phyloP scores from a whole-genome alignment of 2,888 invertebrate genomes.

The Macaria liturata region DNA sequence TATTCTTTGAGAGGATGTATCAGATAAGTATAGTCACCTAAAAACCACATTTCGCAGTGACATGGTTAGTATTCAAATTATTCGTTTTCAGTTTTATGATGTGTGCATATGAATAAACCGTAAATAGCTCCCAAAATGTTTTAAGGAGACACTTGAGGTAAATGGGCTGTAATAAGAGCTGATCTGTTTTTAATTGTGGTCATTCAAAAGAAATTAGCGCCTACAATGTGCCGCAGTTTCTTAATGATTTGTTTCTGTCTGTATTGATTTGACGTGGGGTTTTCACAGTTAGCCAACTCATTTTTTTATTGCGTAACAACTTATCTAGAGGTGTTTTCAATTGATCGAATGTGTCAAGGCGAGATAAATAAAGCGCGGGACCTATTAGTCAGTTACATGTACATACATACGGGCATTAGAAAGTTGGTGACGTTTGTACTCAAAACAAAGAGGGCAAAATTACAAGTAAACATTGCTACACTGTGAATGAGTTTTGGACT shows the following conservation, averaged over 20 bases:
- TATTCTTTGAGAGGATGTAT: neutral
- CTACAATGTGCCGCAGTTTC: too few relatives aligned
- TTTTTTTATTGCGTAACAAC: neutral
- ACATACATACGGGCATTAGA: constrained; percentile 15
- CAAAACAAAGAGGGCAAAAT: constrained; percentile 5
- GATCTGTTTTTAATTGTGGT: constrained; percentile 9
- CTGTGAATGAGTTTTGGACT: constrained; percentile 3
- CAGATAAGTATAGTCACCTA: too few relatives aligned
- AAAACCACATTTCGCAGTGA: too few relatives aligned
- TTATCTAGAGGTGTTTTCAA: neutral
- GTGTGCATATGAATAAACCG: too few relatives aligned
- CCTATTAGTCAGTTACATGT: constrained; percentile 1
- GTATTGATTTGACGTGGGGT: neutral
- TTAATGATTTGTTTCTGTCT: too few relatives aligned
- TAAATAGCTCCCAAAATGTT: too few relatives aligned
- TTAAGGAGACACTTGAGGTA: neutral
- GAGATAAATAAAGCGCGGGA: constrained; percentile 9
- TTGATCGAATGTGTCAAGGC: constrained; percentile 14
- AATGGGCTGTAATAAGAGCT: neutral
- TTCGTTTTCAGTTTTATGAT: too few relatives aligned
- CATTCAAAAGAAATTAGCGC: neutral
- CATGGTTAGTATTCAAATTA: too few relatives aligned
- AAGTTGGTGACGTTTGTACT: constrained; percentile 7
- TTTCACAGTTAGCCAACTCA: neutral
- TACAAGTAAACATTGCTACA: constrained; percentile 5